Base-by-base conservation (phyloP, 2,113 vertebrate species). In the Zosterops hypoxanthus region DNA sequence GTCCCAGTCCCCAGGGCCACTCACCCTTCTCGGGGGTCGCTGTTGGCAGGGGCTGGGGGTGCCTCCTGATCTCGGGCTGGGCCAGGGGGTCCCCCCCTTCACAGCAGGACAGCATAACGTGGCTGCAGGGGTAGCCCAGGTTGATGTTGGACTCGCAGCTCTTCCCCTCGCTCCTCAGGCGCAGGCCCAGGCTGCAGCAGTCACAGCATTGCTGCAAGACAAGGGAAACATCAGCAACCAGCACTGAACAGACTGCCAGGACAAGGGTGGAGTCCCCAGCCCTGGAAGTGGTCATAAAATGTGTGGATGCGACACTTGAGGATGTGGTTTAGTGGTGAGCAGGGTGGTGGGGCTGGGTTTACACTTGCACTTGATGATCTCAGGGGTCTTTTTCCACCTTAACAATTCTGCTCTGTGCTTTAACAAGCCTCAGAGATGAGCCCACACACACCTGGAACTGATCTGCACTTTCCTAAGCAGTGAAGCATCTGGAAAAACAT, bases 91-190 rank as follows among this genome's bases (percentile, higher is more conserved):
- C 98, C 4, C 98, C 98, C 1, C 98, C 98, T 71, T 99, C 98
- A 10, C 99, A 99, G 98, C 99, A 99, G 82, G 98, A 98, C 36
- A 99, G 98, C 98, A 99, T 98, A 95, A 99, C 97, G 2, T 99
- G 98, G 56, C 98, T 98, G 64, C 99, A 99, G 8, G 99, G 98
- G 93, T 99, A 98, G 93, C 98, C 98, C 92, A 99, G 98, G 77
- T 98, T 98, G 69, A 98, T 97, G 95, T 98, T 98, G 50, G 97
- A 97, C 36, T 98, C 97, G 0, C 99, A 99, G 12, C 92, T 94
- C 36, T 95, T 97, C 34, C 98, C 98, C 82, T 98, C 98, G 0
- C 85, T 97, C 52, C 96, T 97, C 34, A 99, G 77, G 1, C 95
- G 98, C 65, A 99, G 95, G 21, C 99, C 99, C 85, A 99, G 96